Percentiles rank a stretch among this genome's conserved stretches.
Evolutionary conservation across 2,888 invertebrate genomes (phyloP).

Genomic region (Lomographa bimaculata): DNA sequence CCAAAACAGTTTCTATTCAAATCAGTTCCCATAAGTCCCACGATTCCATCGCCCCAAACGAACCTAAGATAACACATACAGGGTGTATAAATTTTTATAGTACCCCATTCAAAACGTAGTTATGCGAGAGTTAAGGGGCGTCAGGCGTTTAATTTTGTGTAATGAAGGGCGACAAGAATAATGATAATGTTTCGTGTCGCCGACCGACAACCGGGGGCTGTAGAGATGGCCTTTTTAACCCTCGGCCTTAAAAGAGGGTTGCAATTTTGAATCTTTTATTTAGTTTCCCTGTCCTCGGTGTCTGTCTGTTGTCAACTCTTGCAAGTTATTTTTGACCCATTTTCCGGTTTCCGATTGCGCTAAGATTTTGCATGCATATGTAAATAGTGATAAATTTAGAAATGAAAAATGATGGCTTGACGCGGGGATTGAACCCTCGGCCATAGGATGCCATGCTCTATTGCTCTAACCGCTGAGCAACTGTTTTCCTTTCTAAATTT

Average conservation of each 20-base stretch:
- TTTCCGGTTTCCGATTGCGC: too few relatives aligned
- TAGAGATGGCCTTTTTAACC: not conserved
- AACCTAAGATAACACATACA: conserved; percentile 11
- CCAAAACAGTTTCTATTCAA: not conserved
- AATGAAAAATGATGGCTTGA: too few relatives aligned
- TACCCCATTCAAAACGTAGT: conserved; percentile 19
- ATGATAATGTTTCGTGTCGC: conserved; percentile 16
- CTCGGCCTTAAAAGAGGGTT: too few relatives aligned
- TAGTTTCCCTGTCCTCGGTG: not conserved
- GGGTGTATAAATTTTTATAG: conserved; percentile 22
- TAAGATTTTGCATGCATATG: too few relatives aligned
- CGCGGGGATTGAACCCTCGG: too few relatives aligned
- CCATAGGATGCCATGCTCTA: too few relatives aligned
- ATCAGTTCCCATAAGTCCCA: conserved; percentile 2
- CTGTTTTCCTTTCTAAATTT: too few relatives aligned
- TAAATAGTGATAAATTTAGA: too few relatives aligned
- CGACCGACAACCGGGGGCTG: not conserved
- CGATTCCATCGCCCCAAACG: conserved; percentile 5
- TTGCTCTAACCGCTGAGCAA: too few relatives aligned
- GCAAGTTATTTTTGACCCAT: too few relatives aligned
- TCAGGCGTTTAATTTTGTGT: conserved; percentile 19
- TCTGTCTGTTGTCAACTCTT: not conserved
- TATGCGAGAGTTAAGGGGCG: conserved; percentile 12
- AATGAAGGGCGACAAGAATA: conserved; percentile 32
- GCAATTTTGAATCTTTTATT: not conserved